Percentiles rank a stretch among this genome's conserved stretches.
Conservation (phyloP, 2,888 invertebrate species). For the Drosophila affinis region DNA sequence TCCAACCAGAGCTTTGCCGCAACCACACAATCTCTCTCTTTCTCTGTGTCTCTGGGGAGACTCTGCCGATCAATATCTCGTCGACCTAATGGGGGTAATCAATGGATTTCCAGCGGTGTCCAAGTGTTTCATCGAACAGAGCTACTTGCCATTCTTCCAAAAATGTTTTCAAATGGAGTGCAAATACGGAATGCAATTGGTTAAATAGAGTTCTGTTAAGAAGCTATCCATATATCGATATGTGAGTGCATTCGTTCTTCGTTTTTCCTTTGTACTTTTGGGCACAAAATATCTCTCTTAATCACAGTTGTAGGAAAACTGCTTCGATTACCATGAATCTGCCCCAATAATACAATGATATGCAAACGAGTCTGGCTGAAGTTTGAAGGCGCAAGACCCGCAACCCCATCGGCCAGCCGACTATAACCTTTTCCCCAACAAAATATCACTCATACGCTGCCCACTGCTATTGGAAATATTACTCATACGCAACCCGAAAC, state of each 20-base stretch:
- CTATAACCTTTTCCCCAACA: not conserved
- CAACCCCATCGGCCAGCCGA: not conserved
- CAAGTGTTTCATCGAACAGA: not conserved
- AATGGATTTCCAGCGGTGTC: not conserved
- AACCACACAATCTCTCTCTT: not conserved
- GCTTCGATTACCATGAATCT: not conserved
- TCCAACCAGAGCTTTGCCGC: not conserved
- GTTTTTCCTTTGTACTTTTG: not conserved
- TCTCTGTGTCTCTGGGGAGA: not conserved
- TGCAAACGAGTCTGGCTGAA: not conserved
- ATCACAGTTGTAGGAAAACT: constrained; percentile 1
- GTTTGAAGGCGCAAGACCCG: too few species aligned
- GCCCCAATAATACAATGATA: not conserved
- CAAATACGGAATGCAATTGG: too few species aligned
- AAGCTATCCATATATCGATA: not conserved
- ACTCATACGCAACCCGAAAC: constrained; percentile 8
- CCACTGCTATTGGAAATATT: not conserved
- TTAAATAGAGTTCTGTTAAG: not conserved
- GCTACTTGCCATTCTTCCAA: not conserved
- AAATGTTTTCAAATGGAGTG: too few species aligned
- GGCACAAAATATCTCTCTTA: not conserved
- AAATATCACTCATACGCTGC: not conserved
- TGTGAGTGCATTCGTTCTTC: not conserved
- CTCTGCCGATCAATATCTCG: not conserved
- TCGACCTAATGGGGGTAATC: not conserved